Conservation (phyloP, 2,888 invertebrate genomes). For the Microplitis manilae region DNA sequence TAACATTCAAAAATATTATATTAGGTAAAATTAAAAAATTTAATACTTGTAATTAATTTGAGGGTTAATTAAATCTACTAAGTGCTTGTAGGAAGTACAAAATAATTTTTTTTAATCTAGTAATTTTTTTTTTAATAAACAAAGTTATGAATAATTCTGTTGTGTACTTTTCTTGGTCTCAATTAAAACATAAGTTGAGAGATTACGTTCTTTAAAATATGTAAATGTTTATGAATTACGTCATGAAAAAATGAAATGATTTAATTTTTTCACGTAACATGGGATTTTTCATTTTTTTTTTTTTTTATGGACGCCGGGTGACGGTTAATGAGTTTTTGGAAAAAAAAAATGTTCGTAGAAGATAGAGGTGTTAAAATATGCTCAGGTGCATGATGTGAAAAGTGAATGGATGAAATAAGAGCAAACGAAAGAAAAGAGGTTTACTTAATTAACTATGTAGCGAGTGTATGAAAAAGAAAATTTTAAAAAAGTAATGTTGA, state of each 20-base stretch:
- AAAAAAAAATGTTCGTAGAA: not conserved
- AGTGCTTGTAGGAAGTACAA: too few species aligned
- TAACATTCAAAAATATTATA: too few species aligned
- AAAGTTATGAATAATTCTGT: not conserved
- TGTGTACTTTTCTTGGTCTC: not conserved
- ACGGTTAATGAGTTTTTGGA: not conserved
- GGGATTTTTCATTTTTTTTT: not conserved
- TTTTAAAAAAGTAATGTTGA: constrained; percentile 4
- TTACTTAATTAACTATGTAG: constrained; percentile 26
- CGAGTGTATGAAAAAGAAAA: not conserved
- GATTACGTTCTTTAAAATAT: not conserved
- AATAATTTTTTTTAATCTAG: too few species aligned
- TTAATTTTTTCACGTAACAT: not conserved
- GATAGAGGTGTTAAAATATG: not conserved
- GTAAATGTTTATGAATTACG: not conserved
- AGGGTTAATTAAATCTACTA: too few species aligned
- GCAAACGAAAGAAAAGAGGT: constrained; percentile 10
- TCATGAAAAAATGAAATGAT: not conserved
- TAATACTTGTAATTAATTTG: too few species aligned
- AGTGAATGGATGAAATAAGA: not conserved
- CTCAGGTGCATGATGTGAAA: constrained; percentile 8
- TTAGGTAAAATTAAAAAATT: too few species aligned
- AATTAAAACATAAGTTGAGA: not conserved
- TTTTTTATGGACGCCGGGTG: not conserved
- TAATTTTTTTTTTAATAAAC: too few species aligned